Base-by-base conservation (phyloP, 2,888 invertebrate genomes). In the Colletes collaris region DNA sequence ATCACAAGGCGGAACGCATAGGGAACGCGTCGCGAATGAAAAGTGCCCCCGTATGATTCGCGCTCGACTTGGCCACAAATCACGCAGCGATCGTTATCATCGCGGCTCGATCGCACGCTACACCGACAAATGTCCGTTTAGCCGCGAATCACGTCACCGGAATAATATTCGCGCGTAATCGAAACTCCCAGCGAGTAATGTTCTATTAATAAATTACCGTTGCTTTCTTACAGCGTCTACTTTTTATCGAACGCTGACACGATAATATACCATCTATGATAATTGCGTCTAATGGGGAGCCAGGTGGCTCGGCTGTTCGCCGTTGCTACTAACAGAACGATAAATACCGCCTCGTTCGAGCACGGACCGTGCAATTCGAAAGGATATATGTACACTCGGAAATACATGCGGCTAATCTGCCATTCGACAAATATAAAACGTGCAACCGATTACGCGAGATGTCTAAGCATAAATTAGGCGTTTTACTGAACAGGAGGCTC, bases 191-290 rank as follows among this genome's bases (percentile, higher is more conserved):
- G 5, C 11, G 59, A n/a, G 64, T 27, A 49, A 76, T 55, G 35
- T 65, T 60, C 62, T 52, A 76, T 78, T 76, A 66, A 78, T 76
- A 76, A 78, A 67, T 70, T 44, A 70, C 49, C 65, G 37, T 56
- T 66, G 66, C 49, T 49, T 66, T 35, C 60, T 55, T 58, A 44
- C 40, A 35, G 44, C n/a, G 64, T 16, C 35, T 63, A 37, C 46
- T 64, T 71, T 64, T 46, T 37, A 64, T 64, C 55, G 49, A 50
- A 44, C 56, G 35, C n/a, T 10, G 35, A 13, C 10, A 10, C 55
- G 50, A 37, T 52, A 52, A 76, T 65, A 50, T 50, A 56, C 50
- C 66, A 56, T 55, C 11, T 35, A 19, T 3, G 76, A 75, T 75
- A 62, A 75, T 60, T 60, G 46, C 56, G 63, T 11, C 56, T 16